Base-by-base conservation (phyloP, 2,888 invertebrate species). In the Opisthograptis luteolata region DNA sequence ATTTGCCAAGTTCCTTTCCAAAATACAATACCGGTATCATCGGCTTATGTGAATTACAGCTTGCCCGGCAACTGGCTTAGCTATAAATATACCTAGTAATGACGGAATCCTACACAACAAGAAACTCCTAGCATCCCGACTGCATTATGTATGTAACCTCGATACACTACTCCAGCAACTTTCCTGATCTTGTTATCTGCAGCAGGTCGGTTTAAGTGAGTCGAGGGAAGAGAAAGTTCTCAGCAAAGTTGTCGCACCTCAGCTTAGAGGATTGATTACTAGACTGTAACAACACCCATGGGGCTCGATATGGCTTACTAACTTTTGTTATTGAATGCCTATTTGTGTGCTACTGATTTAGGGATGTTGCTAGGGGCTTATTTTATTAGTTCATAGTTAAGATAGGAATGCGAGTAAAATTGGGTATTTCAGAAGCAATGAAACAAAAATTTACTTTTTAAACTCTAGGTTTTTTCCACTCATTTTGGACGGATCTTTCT, bases 111-210 rank as follows among this genome's bases (percentile, higher is more conserved):
- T 9, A 28, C n/a, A 22, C 9, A 39, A 20, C 19, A 17, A 30
- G 15, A 14, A 35, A 35, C 22, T 30, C n/a, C 8, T 9, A 34
- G 28, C 24, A 36, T 45, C 36, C 36, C 13, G 35, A 25, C 30
- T 48, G 48, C 48, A 36, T 48, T 24, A 41, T 36, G 24, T 30
- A 41, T 47, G 30, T 36, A 41, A 25, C 5, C 10, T 2, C 27
- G 37, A 24, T 32, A 49, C 43, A 39, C 49, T 43, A 49, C 39
- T 28, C 37, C 43, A 28, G 10, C 19, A 49, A 49, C 49, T 49
- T 43, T 43, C 30, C 47, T 43, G 49, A 49, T 49, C 43, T 49
- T 39, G 49, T 49, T 49, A 43, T 20, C 27, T 43, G 37, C 37
- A 43, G 13, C 22, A 1, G 9, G 37, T 32, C 25, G 14, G 31